Evolutionary conservation across 2,113 vertebrate genomes (phyloP), one percentile per base, ranked within the genome.

Genomic region (Zonotrichia leucophrys): DNA sequence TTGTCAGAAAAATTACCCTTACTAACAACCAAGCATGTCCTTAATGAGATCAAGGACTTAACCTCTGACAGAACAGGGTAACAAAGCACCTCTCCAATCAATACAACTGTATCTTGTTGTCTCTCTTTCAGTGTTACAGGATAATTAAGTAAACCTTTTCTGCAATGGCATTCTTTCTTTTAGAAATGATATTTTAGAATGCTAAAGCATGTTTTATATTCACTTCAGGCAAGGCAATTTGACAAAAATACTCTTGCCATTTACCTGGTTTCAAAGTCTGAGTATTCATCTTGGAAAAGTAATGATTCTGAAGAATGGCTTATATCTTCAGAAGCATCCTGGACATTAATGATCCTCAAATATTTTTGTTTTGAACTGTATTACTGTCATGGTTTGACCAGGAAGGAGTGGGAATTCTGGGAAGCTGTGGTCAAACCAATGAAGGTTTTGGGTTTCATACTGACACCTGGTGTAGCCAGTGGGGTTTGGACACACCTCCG

Each of bases 21-120:
- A 12, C 78, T 78, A 82, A 75, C 25, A 82, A 41, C 53, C 35
- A 37, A n/a, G 46, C 19, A 28, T 37, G 20, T 74, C 25, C 50
- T 50, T 91, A 84, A 91, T 77, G 69, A 89, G 68, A 77, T 94
- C 41, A 84, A 89, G 85, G 66, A 78, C 49, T 90, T 60, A 75
- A 67, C 28, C 47, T 91, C 56, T 78, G 78, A 55, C 49, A 74
- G 83, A 64, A 37, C 31, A 41, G 37, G 28, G 37, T 74, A 72
- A 72, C 46, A 91, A 62, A 85, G 60, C 67, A 63, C 35, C 39
- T 67, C 24, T 74, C 53, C 37, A 41, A 81, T 91, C 59, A 81
- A 23, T 35, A 59, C 63, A 68, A 30, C 22, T 49, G 17, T 75
- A 50, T 63, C 33, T 59, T 67, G 23, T 58, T 81, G n/a, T 63